Evolutionary conservation across 2,797 vertebrate genomes (phyloP).

Genomic region (Liasis olivaceus): DNA sequence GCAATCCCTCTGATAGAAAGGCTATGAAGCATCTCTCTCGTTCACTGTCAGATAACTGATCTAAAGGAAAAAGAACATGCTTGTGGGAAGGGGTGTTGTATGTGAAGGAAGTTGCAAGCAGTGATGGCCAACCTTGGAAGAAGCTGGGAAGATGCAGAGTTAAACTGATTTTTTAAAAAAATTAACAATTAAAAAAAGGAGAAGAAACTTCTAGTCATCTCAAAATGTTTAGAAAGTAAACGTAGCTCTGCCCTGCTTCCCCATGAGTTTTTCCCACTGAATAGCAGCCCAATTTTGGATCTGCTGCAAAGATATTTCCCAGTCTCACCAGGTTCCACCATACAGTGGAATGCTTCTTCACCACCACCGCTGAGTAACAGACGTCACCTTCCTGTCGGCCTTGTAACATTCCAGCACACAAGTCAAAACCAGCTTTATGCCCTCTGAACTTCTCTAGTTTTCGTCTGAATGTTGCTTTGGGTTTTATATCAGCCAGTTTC

Average conservation of each 20-base stretch:
- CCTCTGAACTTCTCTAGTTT: neutral
- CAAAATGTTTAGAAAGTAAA: neutral
- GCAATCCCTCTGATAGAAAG: neutral
- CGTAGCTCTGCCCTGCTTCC: neutral
- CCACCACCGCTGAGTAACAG: neutral
- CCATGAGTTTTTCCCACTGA: neutral
- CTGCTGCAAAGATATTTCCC: neutral
- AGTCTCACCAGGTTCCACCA: neutral
- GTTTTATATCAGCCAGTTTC: too few species aligned
- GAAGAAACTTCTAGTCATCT: neutral
- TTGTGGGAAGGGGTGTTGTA: neutral
- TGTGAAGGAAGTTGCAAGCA: too few species aligned
- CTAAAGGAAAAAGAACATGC: neutral
- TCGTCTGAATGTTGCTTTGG: neutral
- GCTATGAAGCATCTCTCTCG: neutral
- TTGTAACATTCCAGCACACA: neutral
- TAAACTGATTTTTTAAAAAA: neutral
- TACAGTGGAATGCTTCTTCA: neutral
- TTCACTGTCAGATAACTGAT: neutral
- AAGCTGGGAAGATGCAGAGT: neutral
- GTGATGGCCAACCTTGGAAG: neutral
- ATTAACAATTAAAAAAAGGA: neutral
- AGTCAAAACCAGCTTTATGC: neutral
- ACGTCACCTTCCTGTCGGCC: too few species aligned
- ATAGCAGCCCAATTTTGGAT: too few species aligned